Conservation (phyloP, 2,797 vertebrate species). For the Vultur gryphus region DNA sequence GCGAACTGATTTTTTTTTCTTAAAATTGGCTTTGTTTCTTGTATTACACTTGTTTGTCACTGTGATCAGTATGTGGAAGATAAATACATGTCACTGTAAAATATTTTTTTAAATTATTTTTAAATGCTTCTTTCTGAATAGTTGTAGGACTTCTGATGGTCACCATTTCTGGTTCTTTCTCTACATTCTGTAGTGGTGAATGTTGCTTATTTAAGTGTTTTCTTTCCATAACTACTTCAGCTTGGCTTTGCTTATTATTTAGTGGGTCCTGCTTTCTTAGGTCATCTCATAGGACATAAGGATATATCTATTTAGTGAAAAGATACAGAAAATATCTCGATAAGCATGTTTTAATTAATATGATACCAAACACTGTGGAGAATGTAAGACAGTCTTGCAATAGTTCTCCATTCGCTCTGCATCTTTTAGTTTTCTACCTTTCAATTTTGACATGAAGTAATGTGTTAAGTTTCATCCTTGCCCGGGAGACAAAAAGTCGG, state of each 20-base stretch:
- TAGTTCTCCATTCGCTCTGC: background rate
- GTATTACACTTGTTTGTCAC: constrained; percentile 2
- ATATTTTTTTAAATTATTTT: background rate
- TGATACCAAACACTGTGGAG: background rate
- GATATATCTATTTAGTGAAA: background rate
- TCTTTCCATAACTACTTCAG: background rate
- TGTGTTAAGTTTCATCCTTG: background rate
- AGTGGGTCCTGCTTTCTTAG: background rate
- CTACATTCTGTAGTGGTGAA: background rate
- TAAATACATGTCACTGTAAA: background rate
- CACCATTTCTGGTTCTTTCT: background rate
- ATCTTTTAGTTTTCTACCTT: background rate
- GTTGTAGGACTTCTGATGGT: background rate
- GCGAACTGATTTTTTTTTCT: background rate
- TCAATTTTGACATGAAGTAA: background rate
- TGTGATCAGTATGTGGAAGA: background rate
- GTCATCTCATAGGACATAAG: background rate
- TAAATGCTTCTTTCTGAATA: background rate
- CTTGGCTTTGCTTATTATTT: background rate
- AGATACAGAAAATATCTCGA: background rate
- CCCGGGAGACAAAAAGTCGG: background rate
- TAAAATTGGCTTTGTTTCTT: constrained; percentile 32
- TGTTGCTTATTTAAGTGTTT: background rate
- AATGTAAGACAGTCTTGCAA: background rate
- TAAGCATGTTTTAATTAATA: background rate